Base-by-base conservation (phyloP, 37 sponge, comb jelly and placozoan species). In the Theonella swinhoei region DNA sequence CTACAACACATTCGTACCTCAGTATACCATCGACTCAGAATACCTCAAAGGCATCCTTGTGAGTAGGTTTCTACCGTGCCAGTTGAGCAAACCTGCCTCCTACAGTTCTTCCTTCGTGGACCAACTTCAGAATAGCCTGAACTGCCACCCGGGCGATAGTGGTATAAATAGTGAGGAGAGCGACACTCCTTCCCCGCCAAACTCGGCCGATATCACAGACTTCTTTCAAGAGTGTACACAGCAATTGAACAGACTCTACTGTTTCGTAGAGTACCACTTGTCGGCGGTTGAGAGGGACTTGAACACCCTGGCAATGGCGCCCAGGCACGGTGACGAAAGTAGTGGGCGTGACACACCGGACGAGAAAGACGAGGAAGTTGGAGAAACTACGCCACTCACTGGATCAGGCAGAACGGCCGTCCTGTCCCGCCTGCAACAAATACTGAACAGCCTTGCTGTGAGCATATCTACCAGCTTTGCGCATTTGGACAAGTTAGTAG, bases 201-300 rank as follows among this genome's bases (percentile, higher is more conserved):
- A 59, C 1, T 14, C 62, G 29, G 54, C 54, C 14, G 28, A 76
- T 1, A 47, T 14, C 11, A 60, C 36, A n/a, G 42, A 3, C 28
- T 78, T 78, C 67, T 39, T 78, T 26, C 20, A 20, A 4, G 79
- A 78, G 79, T 78, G 79, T 29, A 67, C 63, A 14, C 24, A 14
- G 8, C 67, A 78, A 41, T 3, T 66, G 4, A 1, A 26, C n/a
- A 78, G 64, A 35, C 30, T 78, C 24, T 78, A 64, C 28, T 24
- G 30, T 4, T 78, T 78, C 42, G 36, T 78, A 29, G 67, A 78
- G 42, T 1, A 30, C 1, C 76, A 76, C 25, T 33, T 76, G 32
- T 59, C 76, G 31, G 11, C 39, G n/a, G 76, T 76, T 24, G 76
- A 76, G 62, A 59, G 20, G 29, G 19, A 76, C 40, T 39, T 41